Base-by-base conservation (phyloP, 2,797 vertebrate genomes). In the Myotis myotis region DNA sequence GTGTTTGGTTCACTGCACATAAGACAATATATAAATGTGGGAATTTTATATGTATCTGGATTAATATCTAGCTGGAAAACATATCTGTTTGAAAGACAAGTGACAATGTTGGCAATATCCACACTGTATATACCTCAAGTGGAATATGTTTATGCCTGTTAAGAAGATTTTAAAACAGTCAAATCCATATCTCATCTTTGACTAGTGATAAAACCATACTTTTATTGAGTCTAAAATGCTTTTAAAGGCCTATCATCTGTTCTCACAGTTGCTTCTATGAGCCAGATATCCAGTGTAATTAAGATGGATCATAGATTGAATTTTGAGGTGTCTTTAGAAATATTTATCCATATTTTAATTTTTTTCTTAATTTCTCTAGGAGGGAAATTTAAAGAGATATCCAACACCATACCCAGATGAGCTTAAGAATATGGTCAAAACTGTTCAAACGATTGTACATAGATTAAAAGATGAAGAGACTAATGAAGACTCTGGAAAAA, bases 401-500 rank as follows among this genome's bases (percentile, higher is more conserved):
- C 99, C 99, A 44, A 99, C 99, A 4, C 99, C 99, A 0, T 99
- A 99, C 97, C 99, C 99, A 16, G 99, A 99, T 86, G 99, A 99
- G 97, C 98, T 99, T 98, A 99, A 99, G 98, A 99, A 99, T 98
- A 99, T 99, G 99, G 99, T 99, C 82, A 99, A 99, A 98, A 99
- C 99, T 0, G 99, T 99, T 76, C 99, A 99, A 98, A 99, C 99
- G 2, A 99, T 99, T 96, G 99, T 99, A 80, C 99, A 99, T 93
- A 98, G 99, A 94, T 98, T 99, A 81, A 99, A 99, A 98, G 99
- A 99, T 97, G 99, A 99, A 91, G 99, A 99, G 93, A 99, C 98
- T 0, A 95, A 97, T 30, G 99, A 99, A 20, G 99, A 99, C 96
- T 97, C 96, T 3, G 98, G 98, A 36, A 99, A 97, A 97, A 99